A percentile compares a stretch with the other conserved stretches of the same genome.
These are phyloP conservation scores for Heliothis virescens DNA, from an alignment of 1,140 invertebrate genomes.

Conservation along the genomic window DNA sequence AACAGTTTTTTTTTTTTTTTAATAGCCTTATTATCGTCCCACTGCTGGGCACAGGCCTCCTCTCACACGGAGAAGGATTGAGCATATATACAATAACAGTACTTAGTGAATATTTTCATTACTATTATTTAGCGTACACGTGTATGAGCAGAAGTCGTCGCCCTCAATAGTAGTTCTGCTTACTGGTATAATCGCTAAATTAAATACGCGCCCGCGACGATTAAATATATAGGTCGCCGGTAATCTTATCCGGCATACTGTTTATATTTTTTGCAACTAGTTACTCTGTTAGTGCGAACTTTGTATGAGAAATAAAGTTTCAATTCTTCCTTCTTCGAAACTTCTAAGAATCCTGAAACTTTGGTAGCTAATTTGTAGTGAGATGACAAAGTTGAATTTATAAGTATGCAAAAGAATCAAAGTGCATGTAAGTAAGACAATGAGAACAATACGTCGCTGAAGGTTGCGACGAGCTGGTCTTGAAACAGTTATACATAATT, in stretches of 20 bases:
- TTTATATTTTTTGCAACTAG: not conserved
- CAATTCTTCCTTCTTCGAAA: too few species aligned
- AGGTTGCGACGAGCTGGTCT: not conserved
- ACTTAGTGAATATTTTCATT: too few species aligned
- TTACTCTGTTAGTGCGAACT: not conserved
- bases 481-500: slow-evolving; percentile 20
- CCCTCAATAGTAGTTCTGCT: not conserved
- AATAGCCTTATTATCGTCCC: too few species aligned
- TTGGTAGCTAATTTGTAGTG: too few species aligned
- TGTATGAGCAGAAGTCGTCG: not conserved
- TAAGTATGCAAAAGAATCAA: not conserved
- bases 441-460: not conserved
- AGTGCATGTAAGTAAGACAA: not conserved
- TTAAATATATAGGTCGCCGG: slow-evolving; percentile 17
- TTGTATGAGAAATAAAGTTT: not conserved
- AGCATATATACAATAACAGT: too few species aligned
- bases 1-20: too few species aligned
- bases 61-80: too few species aligned
- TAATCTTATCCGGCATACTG: slow-evolving; percentile 9
- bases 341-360: too few species aligned
- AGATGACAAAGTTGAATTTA: too few species aligned
- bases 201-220: not conserved
- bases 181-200: slow-evolving; percentile 2
- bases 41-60: too few species aligned
- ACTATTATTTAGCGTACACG: not conserved